Base-by-base conservation (phyloP, 2,113 vertebrate species). In the Dissostichus mawsoni region DNA sequence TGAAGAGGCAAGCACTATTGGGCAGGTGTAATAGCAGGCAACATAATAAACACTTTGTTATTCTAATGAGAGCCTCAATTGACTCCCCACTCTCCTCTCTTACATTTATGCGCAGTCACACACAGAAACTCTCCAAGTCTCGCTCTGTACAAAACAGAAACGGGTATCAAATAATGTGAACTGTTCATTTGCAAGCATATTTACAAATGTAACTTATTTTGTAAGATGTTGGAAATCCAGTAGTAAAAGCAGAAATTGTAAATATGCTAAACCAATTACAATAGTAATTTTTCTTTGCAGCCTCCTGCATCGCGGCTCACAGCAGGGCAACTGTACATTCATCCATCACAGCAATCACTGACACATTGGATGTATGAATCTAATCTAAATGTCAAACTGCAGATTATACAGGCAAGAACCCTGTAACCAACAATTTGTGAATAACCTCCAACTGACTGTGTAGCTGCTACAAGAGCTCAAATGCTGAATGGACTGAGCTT, bases 211-310 rank as follows among this genome's bases (percentile, higher is more conserved):
- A n/a, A 72, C 44, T 72, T 68, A 2, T 67, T 33, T 17, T 36
- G 8, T 50, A 3, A 44, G n/a, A 8, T 55, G 5, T 33, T 23
- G 8, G n/a, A 11, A 47, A 58, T 53, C 33, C n/a, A 25, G n/a
- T 9, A 64, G 18, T 56, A 70, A 82, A n/a, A 63, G 63, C 52
- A 48, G 52, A 68, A 66, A 68, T 47, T 25, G 29, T 50, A 83
- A 80, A 86, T 69, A 80, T 57, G 52, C 33, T 14, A 67, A 82
- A 73, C 53, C 68, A 87, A 82, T 85, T 83, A 81, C n/a, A 72
- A 55, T 25, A 76, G 70, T 78, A 61, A 78, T 77, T 85, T 29
- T 87, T 64, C 18, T 20, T 64, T 74, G 55, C 20, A 68, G 68
- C 71, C 61, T 78, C 79, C 76, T 77, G 69, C 57, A 58, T 53